Evolutionary conservation across 2,888 invertebrate genomes (phyloP).

Genomic region (Helicoverpa assulta): DNA sequence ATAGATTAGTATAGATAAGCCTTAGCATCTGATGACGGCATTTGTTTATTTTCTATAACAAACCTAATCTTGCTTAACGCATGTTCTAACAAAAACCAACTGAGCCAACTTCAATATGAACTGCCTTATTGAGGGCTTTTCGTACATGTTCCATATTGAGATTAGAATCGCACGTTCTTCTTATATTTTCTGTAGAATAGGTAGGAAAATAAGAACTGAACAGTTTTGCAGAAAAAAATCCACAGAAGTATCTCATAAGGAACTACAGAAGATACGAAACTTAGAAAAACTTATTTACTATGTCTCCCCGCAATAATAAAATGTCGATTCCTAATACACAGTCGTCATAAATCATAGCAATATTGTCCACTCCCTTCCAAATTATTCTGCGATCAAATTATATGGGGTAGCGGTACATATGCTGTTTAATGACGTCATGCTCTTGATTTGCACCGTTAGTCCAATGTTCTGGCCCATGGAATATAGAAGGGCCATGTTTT

Average conservation of each 20-base stretch:
- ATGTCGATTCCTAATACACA: conserved; percentile 14
- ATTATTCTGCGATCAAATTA: conserved; percentile 56
- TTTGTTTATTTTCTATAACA: too few relatives aligned
- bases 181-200: too few relatives aligned
- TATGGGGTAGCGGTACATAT: conserved; percentile 48
- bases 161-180: background rate
- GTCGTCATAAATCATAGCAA: conserved; percentile 39
- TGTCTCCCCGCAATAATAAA: background rate
- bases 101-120: background rate
- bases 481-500: conserved; percentile 68
- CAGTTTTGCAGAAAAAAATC: too few relatives aligned
- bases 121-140: background rate
- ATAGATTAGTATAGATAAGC: too few relatives aligned
- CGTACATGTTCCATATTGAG: background rate
- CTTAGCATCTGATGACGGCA: too few relatives aligned
- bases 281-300: background rate
- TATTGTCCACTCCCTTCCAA: conserved; percentile 43
- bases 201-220: too few relatives aligned
- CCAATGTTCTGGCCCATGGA: conserved; percentile 69
- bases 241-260: too few relatives aligned
- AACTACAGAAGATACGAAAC: too few relatives aligned
- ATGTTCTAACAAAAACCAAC: background rate
- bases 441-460: conserved; percentile 56
- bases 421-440: conserved; percentile 61
- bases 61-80: too few relatives aligned